Evolutionary conservation across 2,888 invertebrate genomes (phyloP), one percentile per base, ranked within the genome.

Genomic region (Dryomyza anilis): DNA sequence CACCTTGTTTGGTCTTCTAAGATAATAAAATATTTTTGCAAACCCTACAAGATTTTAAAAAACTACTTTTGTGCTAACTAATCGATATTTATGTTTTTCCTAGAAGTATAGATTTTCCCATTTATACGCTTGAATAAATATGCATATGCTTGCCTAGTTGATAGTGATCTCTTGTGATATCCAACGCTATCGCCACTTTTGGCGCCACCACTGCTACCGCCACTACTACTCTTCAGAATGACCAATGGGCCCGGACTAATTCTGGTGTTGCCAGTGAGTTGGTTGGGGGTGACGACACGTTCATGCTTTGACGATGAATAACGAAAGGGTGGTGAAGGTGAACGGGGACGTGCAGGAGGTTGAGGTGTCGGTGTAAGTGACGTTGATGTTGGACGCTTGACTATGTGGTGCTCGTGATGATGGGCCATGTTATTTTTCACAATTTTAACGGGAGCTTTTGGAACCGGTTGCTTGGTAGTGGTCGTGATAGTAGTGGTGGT

Each of bases 251-350:
- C 69, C 55, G 70, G 70, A 30, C 69, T 70, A 68, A 57, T 65
- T 43, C 70, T 68, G 33, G 66, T 65, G 67, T 59, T 65, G 64
- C 58, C 64, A 69, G 50, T 65, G 36, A 63, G 23, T 58, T 57
- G 65, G 55, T 52, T 68, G 63, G 58, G 68, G 63, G 65, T 63
- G 65, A 68, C 67, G 63, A 68, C 67, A 43, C 53, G 69, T 66
- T 73, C 73, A 71, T 73, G 72, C 69, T 73, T 73, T 66, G 71
- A 70, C 63, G 73, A 63, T 68, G 72, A 69, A 65, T 72, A 69
- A 63, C 72, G 72, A 67, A 67, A 72, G 64, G 73, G 70, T 46
- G 72, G 71, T 70, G 73, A 71, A 43, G 72, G 70, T 68, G 73
- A 73, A 27, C 68, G 70, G 60, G 72, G 71, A 52, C 67, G 69